Base-by-base conservation (phyloP, 35 echinoderm and acorn worm genomes). In the Apostichopus parvimensis region DNA sequence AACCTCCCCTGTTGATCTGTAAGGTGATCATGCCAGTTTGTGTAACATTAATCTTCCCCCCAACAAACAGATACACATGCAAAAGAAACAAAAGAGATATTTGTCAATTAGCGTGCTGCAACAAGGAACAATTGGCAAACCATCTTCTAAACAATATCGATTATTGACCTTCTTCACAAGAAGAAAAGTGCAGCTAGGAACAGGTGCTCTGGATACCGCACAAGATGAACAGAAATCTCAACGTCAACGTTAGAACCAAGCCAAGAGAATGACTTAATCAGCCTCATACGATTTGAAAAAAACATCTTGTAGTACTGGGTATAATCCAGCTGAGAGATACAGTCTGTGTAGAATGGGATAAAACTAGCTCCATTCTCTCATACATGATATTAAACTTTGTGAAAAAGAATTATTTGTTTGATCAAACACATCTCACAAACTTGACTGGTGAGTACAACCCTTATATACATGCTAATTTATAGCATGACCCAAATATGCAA, bases 121-220 rank as follows among this genome's bases (percentile, higher is more conserved):
- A 73, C 70, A 23, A 73, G 12, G 70, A 73, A 17, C 5, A 73
- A 73, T 73, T 73, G 5, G 70, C 70, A 6, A 66, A 66, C 9
- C 9, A 66, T 66, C 62, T 17, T 17, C 62, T 12, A 9, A 66
- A 15, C n/a, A 21, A 73, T 15, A 21, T 73, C 70, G 70, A 73
- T 18, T 73, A 17, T 73, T 73, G 70, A 73, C 70, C 70, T 73
- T 73, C n/a, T 6, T 6, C 6, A 18, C 14, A 75, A 18, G n/a
- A 18, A 6, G 14, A 18, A 75, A 75, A 75, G 71, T 75, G 6
- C 71, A 75, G 71, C 21, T n/a, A 75, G 7, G 71, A 75, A 75
- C 71, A 75, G 71, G 71, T 75, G 71, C 71, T 75, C 17, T 75
- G 15, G 17, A 75, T 75, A 75, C 71, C 71, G 71, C 71, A 75